phyloP scores from a whole-genome alignment of 2,113 vertebrate genomes.

The Columbina picui region DNA sequence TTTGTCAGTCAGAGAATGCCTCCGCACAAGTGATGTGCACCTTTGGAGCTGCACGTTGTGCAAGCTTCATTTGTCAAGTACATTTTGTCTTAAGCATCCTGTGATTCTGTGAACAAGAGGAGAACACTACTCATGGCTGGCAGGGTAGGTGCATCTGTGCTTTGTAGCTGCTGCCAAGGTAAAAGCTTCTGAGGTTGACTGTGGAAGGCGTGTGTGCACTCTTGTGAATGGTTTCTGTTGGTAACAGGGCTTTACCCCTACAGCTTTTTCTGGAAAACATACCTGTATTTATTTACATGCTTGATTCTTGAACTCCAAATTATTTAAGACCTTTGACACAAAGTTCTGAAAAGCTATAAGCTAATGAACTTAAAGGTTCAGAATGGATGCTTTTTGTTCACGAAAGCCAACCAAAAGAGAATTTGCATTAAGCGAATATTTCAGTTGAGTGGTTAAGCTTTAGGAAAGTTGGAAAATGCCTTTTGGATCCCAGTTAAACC shows the following conservation, averaged over 20 bases:
- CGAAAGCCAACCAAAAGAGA: neutral
- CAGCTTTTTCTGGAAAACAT: neutral
- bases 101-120: neutral
- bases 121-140: neutral
- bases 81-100: neutral
- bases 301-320: neutral
- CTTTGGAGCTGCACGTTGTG: neutral
- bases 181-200: neutral
- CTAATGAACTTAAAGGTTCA: neutral
- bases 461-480: neutral
- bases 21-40: neutral
- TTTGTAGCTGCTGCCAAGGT: neutral
- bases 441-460: constrained; percentile 5
- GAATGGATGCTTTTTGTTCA: neutral
- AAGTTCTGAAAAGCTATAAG: neutral
- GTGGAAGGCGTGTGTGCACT: neutral
- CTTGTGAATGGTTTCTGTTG: neutral
- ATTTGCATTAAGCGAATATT: neutral
- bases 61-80: neutral
- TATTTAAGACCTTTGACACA: neutral
- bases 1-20: neutral
- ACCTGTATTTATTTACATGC: neutral
- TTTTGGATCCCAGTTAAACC: constrained; percentile 1
- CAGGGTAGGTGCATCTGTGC: neutral
- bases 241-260: neutral